phyloP scores from a whole-genome alignment of 2,888 invertebrate species.

The Ichneumoninae sp. region DNA sequence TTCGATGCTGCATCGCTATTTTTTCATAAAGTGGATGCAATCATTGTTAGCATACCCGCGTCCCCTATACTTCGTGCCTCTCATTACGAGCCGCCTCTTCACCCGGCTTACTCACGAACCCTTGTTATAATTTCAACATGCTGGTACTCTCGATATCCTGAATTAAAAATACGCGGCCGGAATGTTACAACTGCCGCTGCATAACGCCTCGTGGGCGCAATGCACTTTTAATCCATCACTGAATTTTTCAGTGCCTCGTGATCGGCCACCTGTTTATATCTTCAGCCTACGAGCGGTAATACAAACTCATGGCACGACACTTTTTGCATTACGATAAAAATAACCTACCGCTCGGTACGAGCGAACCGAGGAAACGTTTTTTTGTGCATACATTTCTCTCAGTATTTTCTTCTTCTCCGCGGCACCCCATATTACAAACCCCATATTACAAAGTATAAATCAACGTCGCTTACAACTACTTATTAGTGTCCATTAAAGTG shows the following conservation, averaged over 20 bases:
- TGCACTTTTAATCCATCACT: slow-evolving; percentile 12
- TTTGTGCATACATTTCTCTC: slow-evolving; percentile 34
- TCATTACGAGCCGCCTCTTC: background rate
- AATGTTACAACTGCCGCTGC: slow-evolving; percentile 7
- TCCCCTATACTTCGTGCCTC: slow-evolving; percentile 8
- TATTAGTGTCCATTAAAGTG: background rate
- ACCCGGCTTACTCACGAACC: slow-evolving; percentile 31
- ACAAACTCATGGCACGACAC: background rate
- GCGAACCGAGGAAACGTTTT: background rate
- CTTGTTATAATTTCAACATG: slow-evolving; percentile 42
- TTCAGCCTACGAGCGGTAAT: background rate
- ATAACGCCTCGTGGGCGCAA: slow-evolving; percentile 18
- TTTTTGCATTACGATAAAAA: background rate
- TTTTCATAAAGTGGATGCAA: background rate
- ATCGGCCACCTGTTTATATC: background rate
- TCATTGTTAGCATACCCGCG: background rate
- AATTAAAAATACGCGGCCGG: slow-evolving; percentile 26
- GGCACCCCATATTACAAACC: background rate
- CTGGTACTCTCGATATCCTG: slow-evolving; percentile 31
- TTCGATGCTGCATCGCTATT: background rate
- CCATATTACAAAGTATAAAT: slow-evolving; percentile 7
- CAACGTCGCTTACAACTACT: slow-evolving; percentile 26
- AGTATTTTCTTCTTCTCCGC: background rate
- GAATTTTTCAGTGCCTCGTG: background rate
- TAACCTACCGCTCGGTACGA: background rate